These are phyloP conservation scores for Emydoidea blandingii DNA, from an alignment of 2,797 vertebrate species.

Conservation along the genomic window DNA sequence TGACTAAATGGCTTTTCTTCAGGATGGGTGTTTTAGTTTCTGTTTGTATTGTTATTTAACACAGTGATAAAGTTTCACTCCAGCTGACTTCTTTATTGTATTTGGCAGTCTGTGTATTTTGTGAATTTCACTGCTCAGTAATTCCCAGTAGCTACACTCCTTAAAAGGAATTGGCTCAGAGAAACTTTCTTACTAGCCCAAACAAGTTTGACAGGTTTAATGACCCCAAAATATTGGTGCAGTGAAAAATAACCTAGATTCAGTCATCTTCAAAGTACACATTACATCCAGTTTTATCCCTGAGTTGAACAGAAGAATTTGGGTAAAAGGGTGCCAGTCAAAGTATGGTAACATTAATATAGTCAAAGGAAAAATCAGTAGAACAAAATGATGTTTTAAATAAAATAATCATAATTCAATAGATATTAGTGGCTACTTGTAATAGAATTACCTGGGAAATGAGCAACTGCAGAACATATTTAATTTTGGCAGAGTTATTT, in stretches of 20 bases:
- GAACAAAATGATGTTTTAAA: neutral
- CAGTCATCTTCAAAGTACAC: neutral
- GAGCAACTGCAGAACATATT: neutral
- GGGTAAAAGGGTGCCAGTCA: neutral
- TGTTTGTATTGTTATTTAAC: constrained; percentile 54
- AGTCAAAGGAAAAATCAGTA: neutral
- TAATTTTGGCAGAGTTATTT: neutral
- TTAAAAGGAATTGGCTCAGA: constrained; percentile 47
- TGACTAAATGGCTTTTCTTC: constrained; percentile 15
- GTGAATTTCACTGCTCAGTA: constrained; percentile 17
- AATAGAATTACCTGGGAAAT: neutral
- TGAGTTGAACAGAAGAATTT: constrained; percentile 24
- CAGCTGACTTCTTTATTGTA: constrained; percentile 50
- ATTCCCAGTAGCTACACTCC: constrained; percentile 19
- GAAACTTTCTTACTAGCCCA: constrained; percentile 27
- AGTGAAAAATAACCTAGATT: constrained; percentile 25
- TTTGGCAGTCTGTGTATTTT: constrained; percentile 36
- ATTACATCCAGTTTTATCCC: neutral
- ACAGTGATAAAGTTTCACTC: constrained; percentile 40
- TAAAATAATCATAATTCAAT: neutral
- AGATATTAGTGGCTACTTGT: neutral
- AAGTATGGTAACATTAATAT: neutral
- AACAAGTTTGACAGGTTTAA: constrained; percentile 58
- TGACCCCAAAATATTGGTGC: constrained; percentile 9
- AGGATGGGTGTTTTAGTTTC: constrained; percentile 24